A percentile compares a stretch with the other conserved stretches of the same genome.
phyloP scores from a whole-genome alignment of 2,797 vertebrate genomes.

The Notamacropus eugenii region DNA sequence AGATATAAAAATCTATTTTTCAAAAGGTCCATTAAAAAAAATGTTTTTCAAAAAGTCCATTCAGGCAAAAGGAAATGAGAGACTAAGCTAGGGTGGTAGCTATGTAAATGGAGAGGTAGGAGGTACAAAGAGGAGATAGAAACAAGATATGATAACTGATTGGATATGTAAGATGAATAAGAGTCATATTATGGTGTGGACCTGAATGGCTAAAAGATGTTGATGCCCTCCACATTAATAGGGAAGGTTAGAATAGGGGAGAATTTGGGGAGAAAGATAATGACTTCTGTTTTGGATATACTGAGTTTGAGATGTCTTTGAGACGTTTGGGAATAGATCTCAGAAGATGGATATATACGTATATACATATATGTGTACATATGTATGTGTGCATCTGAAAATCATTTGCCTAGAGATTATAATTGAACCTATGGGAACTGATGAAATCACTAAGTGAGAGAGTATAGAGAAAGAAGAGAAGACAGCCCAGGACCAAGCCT shows the following conservation, averaged over 20 bases:
- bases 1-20: not conserved
- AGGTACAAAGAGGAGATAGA: not conserved
- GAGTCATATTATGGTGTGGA: not conserved
- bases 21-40: not conserved
- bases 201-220: not conserved
- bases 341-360: not conserved
- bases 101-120: not conserved
- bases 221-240: not conserved
- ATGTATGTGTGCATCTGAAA: not conserved
- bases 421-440: not conserved
- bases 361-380: not conserved
- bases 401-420: not conserved
- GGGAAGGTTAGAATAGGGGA: not conserved
- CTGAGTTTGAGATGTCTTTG: not conserved
- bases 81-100: not conserved
- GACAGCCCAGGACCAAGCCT: not conserved
- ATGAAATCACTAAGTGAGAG: not conserved
- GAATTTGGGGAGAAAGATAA: not conserved
- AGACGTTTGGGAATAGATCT: not conserved
- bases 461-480: not conserved
- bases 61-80: not conserved
- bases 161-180: not conserved
- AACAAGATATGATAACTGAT: not conserved
- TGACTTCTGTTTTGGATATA: not conserved
- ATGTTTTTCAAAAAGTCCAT: not conserved